These are phyloP conservation scores for Hyaena hyaena DNA, from an alignment of 2,113 vertebrate genomes.

Conservation along the genomic window DNA sequence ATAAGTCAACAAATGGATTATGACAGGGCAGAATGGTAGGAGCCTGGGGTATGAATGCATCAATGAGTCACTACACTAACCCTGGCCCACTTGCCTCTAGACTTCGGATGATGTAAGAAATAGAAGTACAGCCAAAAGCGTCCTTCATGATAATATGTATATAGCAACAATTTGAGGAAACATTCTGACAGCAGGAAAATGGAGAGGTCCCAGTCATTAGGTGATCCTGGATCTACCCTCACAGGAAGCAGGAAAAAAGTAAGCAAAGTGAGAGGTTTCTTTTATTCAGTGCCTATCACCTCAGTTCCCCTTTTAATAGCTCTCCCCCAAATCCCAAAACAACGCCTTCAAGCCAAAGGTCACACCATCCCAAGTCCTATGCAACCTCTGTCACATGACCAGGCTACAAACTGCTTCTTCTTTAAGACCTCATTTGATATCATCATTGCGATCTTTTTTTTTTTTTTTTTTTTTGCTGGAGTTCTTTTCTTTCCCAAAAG, in stretches of 20 bases:
- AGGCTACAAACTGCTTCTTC: not conserved
- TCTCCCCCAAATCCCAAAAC: not conserved
- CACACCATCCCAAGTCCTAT: not conserved
- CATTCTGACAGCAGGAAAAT: not conserved
- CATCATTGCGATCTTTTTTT: not conserved
- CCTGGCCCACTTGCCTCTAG: not conserved
- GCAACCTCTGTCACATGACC: not conserved
- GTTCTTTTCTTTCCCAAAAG: conserved; percentile 39
- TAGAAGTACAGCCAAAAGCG: not conserved
- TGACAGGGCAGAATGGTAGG: not conserved
- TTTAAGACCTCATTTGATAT: not conserved
- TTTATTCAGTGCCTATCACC: not conserved
- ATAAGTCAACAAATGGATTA: not conserved
- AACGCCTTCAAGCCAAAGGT: not conserved
- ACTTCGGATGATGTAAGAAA: not conserved
- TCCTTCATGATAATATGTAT: not conserved
- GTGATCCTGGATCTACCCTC: not conserved
- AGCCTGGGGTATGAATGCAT: not conserved
- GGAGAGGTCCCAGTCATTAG: not conserved
- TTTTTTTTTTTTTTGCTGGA: not conserved
- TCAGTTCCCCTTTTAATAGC: not conserved
- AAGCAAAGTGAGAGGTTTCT: not conserved
- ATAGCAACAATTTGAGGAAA: not conserved
- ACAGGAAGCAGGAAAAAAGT: not conserved
- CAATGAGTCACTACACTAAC: not conserved